Base-by-base conservation (phyloP, 92 coral and sea anemone genomes). In the Actinostola sp. region DNA sequence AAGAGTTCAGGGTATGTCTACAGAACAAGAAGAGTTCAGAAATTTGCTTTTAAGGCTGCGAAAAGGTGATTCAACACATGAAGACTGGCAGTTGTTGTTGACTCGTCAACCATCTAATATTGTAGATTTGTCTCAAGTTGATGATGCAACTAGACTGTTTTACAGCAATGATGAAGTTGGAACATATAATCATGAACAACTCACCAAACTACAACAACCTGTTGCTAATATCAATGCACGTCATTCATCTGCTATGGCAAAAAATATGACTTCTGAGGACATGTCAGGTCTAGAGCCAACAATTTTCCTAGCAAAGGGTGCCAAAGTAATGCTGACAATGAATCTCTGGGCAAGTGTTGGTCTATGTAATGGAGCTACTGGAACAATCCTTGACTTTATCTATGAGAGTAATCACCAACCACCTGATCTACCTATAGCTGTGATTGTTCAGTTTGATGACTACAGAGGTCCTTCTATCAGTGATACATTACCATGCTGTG, bases 381-480 rank as follows among this genome's bases (percentile, higher is more conserved):
- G 72, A 45, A 54, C 49, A 14, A 56, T 79, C 30, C 33, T 62
- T 19, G 75, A 77, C 34, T 64, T 77, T 33, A 77, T 77, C 50
- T 78, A 78, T 71, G 54, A 63, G 46, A 66, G 38, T 67, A 45
- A 66, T 52, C 82, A 81, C 34, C 75, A 65, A 41, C 82, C 86
- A 46, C 86, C 82, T 63, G 86, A 81, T 66, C 52, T 74, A 63
- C 86, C 86, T 46, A 81, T 81, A 44, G 85, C 89, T 52, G 85
- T 76, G 36, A 77, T 83, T 56, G 83, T 76, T 39, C 48, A 76
- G 61, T 83, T 83, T 76, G 88, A 83, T 77, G 61, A 78, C 67
- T 84, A 84, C 44, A 63, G 54, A 64, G 89, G 85, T 60, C 81
- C 84, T 46, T 71, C 89, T 42, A 33, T 84, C 46, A 78, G 67